phyloP scores from a whole-genome alignment of 2,888 invertebrate genomes.

The Geotrupes spiniger region DNA sequence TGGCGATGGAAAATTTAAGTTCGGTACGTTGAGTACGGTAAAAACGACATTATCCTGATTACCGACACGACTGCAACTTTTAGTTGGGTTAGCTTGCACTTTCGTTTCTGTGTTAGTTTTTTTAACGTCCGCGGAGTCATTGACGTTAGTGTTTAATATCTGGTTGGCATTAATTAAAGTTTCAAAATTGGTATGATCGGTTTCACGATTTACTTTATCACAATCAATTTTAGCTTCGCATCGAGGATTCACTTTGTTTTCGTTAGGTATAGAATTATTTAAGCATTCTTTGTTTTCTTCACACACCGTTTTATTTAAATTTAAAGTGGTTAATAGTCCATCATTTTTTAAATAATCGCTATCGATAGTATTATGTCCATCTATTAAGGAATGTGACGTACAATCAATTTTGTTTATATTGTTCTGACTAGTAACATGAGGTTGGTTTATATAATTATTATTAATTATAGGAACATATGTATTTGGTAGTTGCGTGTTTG shows the following conservation, averaged over 20 bases:
- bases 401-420: constrained; percentile 11
- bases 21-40: constrained; percentile 47
- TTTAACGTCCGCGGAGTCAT: background rate
- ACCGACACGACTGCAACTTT: background rate
- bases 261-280: constrained; percentile 5
- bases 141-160: constrained; percentile 1
- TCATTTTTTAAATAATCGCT: constrained; percentile 5
- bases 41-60: constrained; percentile 21
- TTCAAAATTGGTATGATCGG: constrained; percentile 8
- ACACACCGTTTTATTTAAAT: constrained; percentile 16
- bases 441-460: constrained; percentile 40
- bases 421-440: constrained; percentile 42
- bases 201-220: background rate
- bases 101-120: constrained; percentile 3
- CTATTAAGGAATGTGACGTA: background rate
- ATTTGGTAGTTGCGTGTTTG: constrained; percentile 34
- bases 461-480: constrained; percentile 42
- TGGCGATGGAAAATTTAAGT: constrained; percentile 34
- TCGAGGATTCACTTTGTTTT: constrained; percentile 18
- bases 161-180: constrained; percentile 4
- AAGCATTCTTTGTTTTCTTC: constrained; percentile 3
- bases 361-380: constrained; percentile 1
- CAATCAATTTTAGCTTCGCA: background rate
- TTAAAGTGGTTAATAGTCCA: constrained; percentile 11
- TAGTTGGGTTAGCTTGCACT: constrained; percentile 6